Base-by-base conservation (phyloP, 2,113 vertebrate genomes). In the Athene cunicularia region DNA sequence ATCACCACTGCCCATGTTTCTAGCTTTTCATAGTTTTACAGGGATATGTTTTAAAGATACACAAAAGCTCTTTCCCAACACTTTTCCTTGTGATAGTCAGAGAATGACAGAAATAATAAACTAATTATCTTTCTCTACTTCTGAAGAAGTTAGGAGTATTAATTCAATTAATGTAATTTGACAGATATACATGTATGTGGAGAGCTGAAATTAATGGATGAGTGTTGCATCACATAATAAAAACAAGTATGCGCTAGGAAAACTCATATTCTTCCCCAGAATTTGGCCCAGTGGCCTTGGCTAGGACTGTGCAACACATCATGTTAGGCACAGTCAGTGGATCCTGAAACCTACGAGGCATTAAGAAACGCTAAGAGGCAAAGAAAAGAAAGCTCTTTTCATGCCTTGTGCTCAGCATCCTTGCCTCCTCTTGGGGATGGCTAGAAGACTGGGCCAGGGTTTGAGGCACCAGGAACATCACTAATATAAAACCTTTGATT, bases 301-400 rank as follows among this genome's bases (percentile, higher is more conserved):
- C 7, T 16, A 55, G 14, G 24, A 33, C 41, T 21, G 11, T 37
- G 14, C 1, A 6, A 60, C 13, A 15, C 1, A 8, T 4, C 5
- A 11, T 5, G 2, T 39, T 26, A 62, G 7, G 21, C 27, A 45
- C 14, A 53, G 45, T 30, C 93, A 66, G 30, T 37, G 20, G 20
- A 20, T 74, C 13, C 20, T 58, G 41, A 74, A 77, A 72, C 7
- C 15, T 68, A 12, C 1, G 8, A 82, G 37, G 5, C 3, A 23
- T 59, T 49, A 67, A 39, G 41, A 86, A 93, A 49, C 15, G n/a
- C 47, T 7, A 17, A 9, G 11, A 76, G 11, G 62, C 28, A 62
- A 70, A 75, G 7, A 58, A 41, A 66, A 53, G 7, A 37, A 66
- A 63, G 3, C 5, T 22, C 13, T 56, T 83, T 47, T 23, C 23